phyloP scores from a whole-genome alignment of 2,113 vertebrate species.

The Bos javanicus region DNA sequence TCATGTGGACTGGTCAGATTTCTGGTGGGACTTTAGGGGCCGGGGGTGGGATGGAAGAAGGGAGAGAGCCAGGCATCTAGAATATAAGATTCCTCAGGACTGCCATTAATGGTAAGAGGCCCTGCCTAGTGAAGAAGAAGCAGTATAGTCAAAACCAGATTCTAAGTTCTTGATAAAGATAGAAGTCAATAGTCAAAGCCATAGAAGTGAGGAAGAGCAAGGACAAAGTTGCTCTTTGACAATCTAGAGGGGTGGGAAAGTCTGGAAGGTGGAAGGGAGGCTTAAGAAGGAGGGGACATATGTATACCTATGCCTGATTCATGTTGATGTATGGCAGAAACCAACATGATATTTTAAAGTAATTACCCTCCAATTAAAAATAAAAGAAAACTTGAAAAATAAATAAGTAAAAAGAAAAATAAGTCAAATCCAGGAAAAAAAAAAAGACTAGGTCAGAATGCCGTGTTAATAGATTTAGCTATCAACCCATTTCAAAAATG shows the following conservation, averaged over 20 bases:
- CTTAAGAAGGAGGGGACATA: neutral
- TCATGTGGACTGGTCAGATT: neutral
- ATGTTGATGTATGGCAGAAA: neutral
- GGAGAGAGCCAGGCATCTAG: neutral
- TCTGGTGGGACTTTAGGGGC: neutral
- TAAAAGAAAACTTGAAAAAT: neutral
- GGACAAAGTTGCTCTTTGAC: neutral
- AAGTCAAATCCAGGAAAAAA: neutral
- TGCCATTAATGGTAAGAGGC: neutral
- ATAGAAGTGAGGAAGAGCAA: neutral
- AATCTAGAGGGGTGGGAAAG: neutral
- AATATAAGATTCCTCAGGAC: neutral
- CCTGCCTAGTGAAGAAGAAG: neutral
- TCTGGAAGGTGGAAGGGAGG: neutral
- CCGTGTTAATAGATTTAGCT: neutral
- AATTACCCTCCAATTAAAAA: neutral
- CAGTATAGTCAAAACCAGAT: neutral
- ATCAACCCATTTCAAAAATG: neutral
- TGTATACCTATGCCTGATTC: neutral
- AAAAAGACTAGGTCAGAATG: neutral
- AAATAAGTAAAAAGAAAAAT: neutral
- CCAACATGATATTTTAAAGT: neutral
- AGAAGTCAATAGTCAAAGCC: neutral
- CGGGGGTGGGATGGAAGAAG: rapidly evolving
- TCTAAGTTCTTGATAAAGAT: neutral